A percentile compares a stretch with the other conserved stretches of the same genome.
These are phyloP conservation scores for Eulemur macaco DNA, from an alignment of 2,113 vertebrate species.

Conservation along the genomic window DNA sequence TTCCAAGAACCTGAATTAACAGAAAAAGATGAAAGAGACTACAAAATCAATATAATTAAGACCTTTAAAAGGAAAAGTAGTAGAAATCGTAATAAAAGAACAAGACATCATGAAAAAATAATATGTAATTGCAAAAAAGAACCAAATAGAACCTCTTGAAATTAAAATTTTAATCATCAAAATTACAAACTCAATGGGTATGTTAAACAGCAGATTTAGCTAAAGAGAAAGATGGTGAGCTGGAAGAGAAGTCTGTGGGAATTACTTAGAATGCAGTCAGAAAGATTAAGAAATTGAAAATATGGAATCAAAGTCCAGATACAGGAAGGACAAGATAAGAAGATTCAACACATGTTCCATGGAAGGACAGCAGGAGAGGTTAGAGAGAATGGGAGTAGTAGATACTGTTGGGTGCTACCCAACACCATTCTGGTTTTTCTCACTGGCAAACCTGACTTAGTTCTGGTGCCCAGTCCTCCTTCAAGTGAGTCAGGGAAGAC, in stretches of 20 bases:
- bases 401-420: no score
- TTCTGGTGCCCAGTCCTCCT: neutral
- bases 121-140: neutral
- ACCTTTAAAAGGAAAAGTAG: neutral
- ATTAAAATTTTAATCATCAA: neutral
- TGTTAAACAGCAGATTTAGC: neutral
- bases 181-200: neutral
- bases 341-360: neutral
- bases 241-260: neutral
- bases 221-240: neutral
- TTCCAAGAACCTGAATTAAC: neutral
- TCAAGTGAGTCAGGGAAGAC: neutral
- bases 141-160: neutral
- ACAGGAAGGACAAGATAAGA: neutral
- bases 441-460: neutral
- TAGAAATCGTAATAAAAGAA: neutral
- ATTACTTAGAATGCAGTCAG: neutral
- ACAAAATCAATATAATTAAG: neutral
- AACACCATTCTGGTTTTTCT: neutral
- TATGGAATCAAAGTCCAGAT: neutral
- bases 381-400: neutral
- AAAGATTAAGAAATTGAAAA: neutral
- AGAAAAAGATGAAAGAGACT: neutral
- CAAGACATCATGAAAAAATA: neutral
- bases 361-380: neutral